phyloP scores from a whole-genome alignment of 1,140 invertebrate species.

The Lepidurus couesii region DNA sequence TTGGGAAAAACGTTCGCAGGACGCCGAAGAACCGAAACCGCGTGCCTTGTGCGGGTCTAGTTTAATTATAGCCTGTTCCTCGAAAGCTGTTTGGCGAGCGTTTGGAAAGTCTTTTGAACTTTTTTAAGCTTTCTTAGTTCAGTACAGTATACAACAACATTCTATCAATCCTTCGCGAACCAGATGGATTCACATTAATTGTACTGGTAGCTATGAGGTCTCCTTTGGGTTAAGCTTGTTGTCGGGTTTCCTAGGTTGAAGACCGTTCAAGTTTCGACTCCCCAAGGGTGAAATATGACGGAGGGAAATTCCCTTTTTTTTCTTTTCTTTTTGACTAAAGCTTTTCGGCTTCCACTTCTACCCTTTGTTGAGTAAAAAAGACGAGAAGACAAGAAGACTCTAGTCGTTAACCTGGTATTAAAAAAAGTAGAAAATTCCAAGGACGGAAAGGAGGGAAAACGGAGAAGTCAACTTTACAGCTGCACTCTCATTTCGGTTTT shows the following conservation, averaged over 20 bases:
- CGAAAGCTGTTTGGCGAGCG: slow-evolving; percentile 10
- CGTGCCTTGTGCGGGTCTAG: background rate
- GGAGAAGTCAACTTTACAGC: background rate
- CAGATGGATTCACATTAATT: too few species aligned
- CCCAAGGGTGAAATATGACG: background rate
- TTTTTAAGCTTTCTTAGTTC: background rate
- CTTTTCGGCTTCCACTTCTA: background rate
- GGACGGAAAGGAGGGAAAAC: background rate
- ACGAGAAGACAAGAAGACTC: background rate
- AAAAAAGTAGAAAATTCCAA: background rate
- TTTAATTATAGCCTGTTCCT: slow-evolving; percentile 12
- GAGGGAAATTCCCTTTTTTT: background rate
- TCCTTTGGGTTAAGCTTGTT: slow-evolving; percentile 22
- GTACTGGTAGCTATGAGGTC: too few species aligned
- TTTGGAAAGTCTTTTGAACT: background rate
- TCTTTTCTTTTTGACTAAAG: background rate
- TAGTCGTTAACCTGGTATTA: slow-evolving; percentile 6
- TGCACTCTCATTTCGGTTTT: slow-evolving; percentile 1
- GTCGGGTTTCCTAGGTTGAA: background rate
- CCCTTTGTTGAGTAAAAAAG: background rate
- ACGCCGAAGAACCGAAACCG: background rate
- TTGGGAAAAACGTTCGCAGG: background rate
- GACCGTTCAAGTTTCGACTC: background rate
- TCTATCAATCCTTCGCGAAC: too few species aligned
- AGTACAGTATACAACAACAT: background rate